phyloP scores from a whole-genome alignment of 2,113 vertebrate genomes.

The Lontra canadensis region DNA sequence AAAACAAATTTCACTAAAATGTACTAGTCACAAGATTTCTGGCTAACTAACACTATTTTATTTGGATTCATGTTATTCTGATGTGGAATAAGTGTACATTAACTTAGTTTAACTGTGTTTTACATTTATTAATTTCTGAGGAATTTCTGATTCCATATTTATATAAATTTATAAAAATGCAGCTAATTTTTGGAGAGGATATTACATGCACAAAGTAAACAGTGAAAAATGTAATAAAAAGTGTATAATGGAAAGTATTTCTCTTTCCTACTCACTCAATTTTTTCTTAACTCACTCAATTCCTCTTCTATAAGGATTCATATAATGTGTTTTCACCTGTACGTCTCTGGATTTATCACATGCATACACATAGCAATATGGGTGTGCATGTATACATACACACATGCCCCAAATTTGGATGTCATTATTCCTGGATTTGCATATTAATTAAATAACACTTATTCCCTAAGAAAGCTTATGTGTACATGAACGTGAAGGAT shows the following conservation, averaged over 20 bases:
- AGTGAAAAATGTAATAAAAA: background rate
- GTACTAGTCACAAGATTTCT: background rate
- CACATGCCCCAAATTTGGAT: background rate
- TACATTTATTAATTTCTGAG: background rate
- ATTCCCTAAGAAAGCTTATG: background rate
- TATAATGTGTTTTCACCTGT: background rate
- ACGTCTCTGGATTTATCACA: background rate
- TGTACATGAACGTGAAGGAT: background rate
- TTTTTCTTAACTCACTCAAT: background rate
- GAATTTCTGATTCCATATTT: background rate
- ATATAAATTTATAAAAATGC: background rate
- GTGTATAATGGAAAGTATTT: background rate
- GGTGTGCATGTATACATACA: background rate
- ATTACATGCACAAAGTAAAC: background rate
- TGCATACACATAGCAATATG: background rate
- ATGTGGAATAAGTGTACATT: background rate
- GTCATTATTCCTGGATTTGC: background rate
- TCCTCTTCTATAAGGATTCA: background rate
- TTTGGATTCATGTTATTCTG: background rate
- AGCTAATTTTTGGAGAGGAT: background rate
- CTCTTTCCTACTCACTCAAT: background rate
- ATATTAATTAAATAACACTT: background rate
- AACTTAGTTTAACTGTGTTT: background rate
- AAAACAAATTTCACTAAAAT: conserved; percentile 31
- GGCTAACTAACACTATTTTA: background rate